Evolutionary conservation across 1,140 invertebrate genomes (phyloP), one percentile per base, ranked within the genome.

Genomic region (Diorhabda carinulata): DNA sequence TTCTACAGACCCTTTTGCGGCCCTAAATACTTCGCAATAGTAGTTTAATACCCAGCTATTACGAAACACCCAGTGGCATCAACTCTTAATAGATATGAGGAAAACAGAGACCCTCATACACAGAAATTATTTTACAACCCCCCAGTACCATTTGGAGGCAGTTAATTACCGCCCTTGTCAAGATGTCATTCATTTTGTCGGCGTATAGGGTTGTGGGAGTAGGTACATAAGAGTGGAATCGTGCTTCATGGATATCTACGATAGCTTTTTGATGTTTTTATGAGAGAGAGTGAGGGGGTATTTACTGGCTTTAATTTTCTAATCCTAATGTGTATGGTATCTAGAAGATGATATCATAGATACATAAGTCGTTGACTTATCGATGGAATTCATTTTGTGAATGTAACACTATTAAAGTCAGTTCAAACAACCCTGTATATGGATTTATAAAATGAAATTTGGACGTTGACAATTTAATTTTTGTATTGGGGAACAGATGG

Each of bases 121-220:
- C 41, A 8, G 61, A 62, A 62, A 62, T 62, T 56, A 45, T 56
- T 57, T 69, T 57, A 41, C 57, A 44, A 43, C 42, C 41, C 42
- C 25, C 45, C 42, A 25, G 10, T 61, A 44, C 67, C 52, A 68
- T 68, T 64, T 62, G 61, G 45, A 68, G 56, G 67, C 52, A 68
- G 67, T 68, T 68, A 68, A 63, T 64, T 69, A 69, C 62, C 43
- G 9, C 63, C 43, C 62, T 69, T 69, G 66, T 67, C 59, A 61
- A 47, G 47, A 41, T 67, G 66, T 61, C 60, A 44, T 67, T 67
- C 45, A 67, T 67, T 67, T 52, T 45, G 57, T 67, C 58, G 41
- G 42, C 41, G n/a, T n/a, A 57, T 7, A 7, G 61, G 40, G 61
- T 52, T 52, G 47, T 52, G 6, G 6, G 47, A n/a, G 47, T 6